Conservation (phyloP, 2,888 invertebrate species). For the Eugnorisma glareosa region DNA sequence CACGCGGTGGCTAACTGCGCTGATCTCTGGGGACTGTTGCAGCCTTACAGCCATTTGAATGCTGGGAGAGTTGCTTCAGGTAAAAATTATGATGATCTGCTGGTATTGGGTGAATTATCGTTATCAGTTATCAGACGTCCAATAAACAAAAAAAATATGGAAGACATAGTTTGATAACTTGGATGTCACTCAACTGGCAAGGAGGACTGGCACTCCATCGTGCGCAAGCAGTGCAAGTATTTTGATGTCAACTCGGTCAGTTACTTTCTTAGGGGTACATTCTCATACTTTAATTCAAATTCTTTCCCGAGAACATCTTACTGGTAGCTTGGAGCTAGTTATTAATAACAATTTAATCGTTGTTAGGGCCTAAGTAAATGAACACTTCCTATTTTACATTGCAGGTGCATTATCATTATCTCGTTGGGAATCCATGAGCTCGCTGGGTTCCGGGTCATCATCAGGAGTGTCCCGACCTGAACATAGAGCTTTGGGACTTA, state of each 20-base stretch:
- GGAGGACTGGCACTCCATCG: background rate
- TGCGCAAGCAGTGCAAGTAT: background rate
- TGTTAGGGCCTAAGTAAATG: background rate
- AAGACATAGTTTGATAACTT: background rate
- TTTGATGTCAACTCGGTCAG: background rate
- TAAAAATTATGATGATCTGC: slow-evolving; percentile 69
- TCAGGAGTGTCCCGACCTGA: slow-evolving; percentile 82
- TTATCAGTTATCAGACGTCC: no score
- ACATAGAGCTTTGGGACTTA: slow-evolving; percentile 83
- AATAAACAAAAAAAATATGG: background rate
- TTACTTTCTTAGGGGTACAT: background rate
- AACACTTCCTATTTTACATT: slow-evolving; percentile 45
- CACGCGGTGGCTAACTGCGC: slow-evolving; percentile 96
- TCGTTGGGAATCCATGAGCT: slow-evolving; percentile 94
- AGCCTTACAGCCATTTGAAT: slow-evolving; percentile 97
- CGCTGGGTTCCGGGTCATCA: slow-evolving; percentile 90
- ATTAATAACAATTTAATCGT: background rate
- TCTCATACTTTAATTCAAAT: background rate
- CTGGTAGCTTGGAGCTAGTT: background rate
- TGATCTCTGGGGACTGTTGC: slow-evolving; percentile 96
- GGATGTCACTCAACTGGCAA: background rate
- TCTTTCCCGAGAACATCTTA: background rate
- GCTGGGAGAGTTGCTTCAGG: slow-evolving; percentile 97
- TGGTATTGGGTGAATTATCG: background rate
- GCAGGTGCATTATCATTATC: slow-evolving; percentile 95